Base-by-base conservation (phyloP, 2,797 vertebrate genomes). In the Semotilus atromaculatus region DNA sequence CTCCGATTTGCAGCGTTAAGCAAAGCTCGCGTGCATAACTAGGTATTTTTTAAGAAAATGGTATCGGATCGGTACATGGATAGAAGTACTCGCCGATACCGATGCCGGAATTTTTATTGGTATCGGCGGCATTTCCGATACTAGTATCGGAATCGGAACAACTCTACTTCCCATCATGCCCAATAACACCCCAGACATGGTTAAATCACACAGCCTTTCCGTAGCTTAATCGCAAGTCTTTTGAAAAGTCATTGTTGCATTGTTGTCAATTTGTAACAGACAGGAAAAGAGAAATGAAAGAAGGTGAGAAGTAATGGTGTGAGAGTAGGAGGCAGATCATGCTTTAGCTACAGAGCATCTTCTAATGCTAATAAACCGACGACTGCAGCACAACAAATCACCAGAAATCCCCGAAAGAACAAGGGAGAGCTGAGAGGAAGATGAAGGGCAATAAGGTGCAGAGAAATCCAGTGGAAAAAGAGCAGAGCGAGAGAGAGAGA, bases 261-360 rank as follows among this genome's bases (percentile, higher is more conserved):
- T 55, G 14, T 31, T 31, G 29, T 64, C 26, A 31, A 1, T 64
- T 55, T 75, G 10, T 23, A 34, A 68, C 14, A 18, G 62, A 68
- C 31, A 68, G 31, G 66, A 36, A 48, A 66, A 45, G 40, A 10
- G 0, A 18, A 55, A 58, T 53, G 19, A 80, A 80, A 48, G 48
- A 26, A 80, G 53, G 38, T 45, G 62, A 68, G 21, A 26, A 10
- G 38, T 34, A 38, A 78, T n/a, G 26, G 26, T 53, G 21, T 38
- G 62, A 78, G 26, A 21, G 81, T 36, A 64, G 81, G 81, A 82
- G 81, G 55, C 29, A n/a, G 70, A 55, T 66, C 67, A 72, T 82
- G 36, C 48, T 71, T 53, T 82, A 71, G 64, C 76, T 82, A 72
- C 58, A 78, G 76, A 78, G 76, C n/a, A 79, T 76, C 53, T 76